Evolutionary conservation across 2,113 vertebrate species (phyloP).

Genomic region (Fulica atra): DNA sequence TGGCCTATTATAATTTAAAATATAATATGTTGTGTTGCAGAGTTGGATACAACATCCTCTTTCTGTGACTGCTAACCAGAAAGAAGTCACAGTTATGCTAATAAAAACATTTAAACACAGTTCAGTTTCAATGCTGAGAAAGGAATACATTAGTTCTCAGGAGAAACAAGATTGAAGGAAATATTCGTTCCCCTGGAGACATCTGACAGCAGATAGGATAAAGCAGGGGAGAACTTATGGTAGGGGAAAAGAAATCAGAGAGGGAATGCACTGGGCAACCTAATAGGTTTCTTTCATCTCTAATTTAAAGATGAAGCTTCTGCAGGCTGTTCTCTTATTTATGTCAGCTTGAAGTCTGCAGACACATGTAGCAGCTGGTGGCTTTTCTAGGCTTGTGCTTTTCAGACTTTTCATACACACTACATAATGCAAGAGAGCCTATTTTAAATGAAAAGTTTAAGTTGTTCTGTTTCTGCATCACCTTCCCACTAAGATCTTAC

Average conservation of each 20-base stretch:
- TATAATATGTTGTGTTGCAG: background rate
- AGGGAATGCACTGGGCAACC: background rate
- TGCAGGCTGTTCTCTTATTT: background rate
- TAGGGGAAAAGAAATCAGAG: background rate
- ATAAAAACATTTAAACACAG: slow-evolving; percentile 8
- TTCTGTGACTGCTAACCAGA: background rate
- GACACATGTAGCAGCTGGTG: background rate
- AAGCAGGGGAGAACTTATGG: background rate
- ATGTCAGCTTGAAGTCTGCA: background rate
- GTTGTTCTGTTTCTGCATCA: background rate
- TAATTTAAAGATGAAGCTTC: background rate
- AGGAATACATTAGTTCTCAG: background rate
- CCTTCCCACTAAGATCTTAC: background rate
- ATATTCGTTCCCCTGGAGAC: background rate
- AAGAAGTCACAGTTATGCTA: background rate
- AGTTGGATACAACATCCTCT: background rate
- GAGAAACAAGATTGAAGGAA: slow-evolving; percentile 5
- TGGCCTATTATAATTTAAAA: background rate
- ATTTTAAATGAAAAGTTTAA: background rate
- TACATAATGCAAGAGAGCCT: background rate
- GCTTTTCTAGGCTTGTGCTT: background rate
- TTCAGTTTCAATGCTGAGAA: slow-evolving; percentile 10
- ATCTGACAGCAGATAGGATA: background rate
- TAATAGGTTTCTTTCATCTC: slow-evolving; percentile 2
- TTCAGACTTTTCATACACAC: background rate